Percentiles rank a stretch among this genome's conserved stretches.
phyloP scores from a whole-genome alignment of 2,113 vertebrate genomes.

The Poecile atricapillus region DNA sequence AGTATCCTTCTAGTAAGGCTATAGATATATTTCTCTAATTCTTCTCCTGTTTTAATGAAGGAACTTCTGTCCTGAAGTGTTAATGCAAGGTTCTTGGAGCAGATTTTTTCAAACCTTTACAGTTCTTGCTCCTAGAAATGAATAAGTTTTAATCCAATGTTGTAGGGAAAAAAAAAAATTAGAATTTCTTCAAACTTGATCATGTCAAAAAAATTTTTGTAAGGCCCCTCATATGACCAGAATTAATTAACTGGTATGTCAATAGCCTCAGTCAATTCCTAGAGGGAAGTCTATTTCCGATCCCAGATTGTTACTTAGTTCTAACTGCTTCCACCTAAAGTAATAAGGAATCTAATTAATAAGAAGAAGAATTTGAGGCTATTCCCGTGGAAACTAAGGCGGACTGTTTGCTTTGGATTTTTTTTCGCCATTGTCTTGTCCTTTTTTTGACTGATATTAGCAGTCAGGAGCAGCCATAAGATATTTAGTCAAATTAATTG shows the following conservation, averaged over 20 bases:
- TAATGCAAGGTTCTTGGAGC: not conserved
- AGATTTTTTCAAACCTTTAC: not conserved
- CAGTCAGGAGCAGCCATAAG: not conserved
- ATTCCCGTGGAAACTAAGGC: not conserved
- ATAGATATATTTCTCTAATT: not conserved
- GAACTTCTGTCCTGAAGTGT: not conserved
- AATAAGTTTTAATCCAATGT: not conserved
- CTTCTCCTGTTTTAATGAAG: not conserved
- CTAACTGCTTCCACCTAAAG: not conserved
- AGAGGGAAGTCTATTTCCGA: not conserved
- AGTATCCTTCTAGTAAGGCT: not conserved
- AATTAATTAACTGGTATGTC: not conserved
- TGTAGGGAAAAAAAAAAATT: not conserved
- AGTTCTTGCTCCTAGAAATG: not conserved
- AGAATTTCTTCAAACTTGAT: not conserved
- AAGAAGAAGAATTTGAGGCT: not conserved
- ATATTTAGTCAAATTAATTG: not conserved
- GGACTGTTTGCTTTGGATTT: not conserved
- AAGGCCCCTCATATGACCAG: not conserved
- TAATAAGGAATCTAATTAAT: not conserved
- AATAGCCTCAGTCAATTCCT: not conserved
- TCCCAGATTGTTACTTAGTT: not conserved
- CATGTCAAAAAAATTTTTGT: not conserved
- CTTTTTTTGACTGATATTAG: not conserved
- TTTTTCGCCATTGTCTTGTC: not conserved